Conservation (phyloP, 2,888 invertebrate species). For the Drosophila pseudotakahashii region DNA sequence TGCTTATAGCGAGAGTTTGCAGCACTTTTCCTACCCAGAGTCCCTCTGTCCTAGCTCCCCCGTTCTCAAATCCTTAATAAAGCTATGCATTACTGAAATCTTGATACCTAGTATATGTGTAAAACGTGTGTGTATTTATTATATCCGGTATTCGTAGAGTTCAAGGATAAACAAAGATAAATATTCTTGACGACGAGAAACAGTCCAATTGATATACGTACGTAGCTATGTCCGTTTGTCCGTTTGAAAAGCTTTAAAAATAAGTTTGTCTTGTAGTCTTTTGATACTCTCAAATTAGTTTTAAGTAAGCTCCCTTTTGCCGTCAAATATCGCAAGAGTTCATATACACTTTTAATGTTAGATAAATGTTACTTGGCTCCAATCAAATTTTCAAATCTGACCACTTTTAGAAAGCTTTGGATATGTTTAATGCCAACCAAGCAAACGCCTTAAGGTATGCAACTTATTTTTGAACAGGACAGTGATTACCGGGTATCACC, state of each 20-base stretch:
- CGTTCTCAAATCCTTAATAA: constrained; percentile 61
- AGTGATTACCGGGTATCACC: constrained; percentile 15
- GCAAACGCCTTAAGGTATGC: constrained; percentile 10
- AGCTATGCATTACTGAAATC: constrained; percentile 69
- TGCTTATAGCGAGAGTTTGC: constrained; percentile 37
- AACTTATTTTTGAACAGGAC: constrained; percentile 1
- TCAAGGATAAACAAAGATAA: neutral
- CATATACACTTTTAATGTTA: neutral
- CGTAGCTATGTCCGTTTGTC: neutral
- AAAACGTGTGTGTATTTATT: constrained; percentile 72
- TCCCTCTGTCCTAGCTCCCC: constrained; percentile 11
- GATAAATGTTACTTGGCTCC: neutral
- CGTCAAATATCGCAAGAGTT: neutral
- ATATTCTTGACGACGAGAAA: neutral
- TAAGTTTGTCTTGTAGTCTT: neutral
- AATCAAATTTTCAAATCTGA: neutral
- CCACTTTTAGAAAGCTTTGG: neutral
- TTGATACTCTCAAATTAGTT: neutral
- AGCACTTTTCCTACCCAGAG: constrained; percentile 27
- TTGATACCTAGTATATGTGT: constrained; percentile 64
- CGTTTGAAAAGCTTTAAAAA: neutral
- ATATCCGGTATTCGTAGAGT: constrained; percentile 17
- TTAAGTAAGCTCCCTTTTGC: neutral
- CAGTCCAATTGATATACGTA: neutral
- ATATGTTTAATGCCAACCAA: neutral